Conservation (phyloP, 2,797 vertebrate species). For the Merluccius polli region DNA sequence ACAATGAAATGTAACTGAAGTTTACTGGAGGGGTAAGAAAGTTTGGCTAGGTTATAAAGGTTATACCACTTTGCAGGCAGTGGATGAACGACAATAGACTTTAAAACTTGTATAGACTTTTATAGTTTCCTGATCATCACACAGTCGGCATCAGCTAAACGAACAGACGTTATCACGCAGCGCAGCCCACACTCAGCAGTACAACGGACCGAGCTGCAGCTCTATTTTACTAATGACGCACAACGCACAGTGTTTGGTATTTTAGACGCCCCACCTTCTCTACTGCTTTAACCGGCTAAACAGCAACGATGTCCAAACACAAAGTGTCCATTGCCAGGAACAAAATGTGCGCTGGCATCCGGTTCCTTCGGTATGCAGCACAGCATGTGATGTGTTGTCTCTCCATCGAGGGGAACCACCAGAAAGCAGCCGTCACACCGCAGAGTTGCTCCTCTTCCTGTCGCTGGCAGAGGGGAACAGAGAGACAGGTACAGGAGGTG, state of each 20-base stretch:
- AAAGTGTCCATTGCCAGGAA: background rate
- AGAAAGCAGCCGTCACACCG: constrained; percentile 39
- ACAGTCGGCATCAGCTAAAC: too few relatives aligned
- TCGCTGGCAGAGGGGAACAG: constrained; percentile 36
- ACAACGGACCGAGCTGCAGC: too few relatives aligned
- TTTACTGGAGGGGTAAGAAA: too few relatives aligned
- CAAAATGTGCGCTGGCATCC: background rate
- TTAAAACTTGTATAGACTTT: too few relatives aligned
- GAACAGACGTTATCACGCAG: too few relatives aligned
- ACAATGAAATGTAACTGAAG: too few relatives aligned
- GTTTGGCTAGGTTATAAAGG: background rate
- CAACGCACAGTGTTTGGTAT: constrained; percentile 1
- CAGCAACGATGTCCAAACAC: background rate
- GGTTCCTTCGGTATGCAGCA: background rate
- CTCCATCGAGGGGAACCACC: background rate
- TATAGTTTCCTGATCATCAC: too few relatives aligned
- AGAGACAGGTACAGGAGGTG: background rate
- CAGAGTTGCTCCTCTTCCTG: constrained; percentile 47
- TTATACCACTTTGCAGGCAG: background rate
- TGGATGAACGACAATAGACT: background rate
- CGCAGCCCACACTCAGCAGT: too few relatives aligned
- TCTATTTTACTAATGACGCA: too few relatives aligned
- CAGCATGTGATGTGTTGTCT: background rate
- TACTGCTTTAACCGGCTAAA: background rate
- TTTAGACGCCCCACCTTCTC: background rate